Evolutionary conservation across 2,888 invertebrate species (phyloP).

Genomic region (Coecobrya sp.): DNA sequence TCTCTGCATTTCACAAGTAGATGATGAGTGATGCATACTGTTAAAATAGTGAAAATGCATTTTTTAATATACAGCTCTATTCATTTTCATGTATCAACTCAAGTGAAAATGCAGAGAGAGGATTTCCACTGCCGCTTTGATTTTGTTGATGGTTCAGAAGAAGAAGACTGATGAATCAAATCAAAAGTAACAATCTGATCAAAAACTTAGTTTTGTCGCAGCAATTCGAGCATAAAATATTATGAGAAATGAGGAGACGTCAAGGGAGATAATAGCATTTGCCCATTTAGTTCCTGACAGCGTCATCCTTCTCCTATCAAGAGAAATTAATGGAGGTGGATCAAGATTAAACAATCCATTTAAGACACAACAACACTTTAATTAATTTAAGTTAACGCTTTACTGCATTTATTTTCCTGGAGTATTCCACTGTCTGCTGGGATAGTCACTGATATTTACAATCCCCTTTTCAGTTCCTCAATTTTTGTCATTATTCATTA

Average conservation of each 20-base stretch:
- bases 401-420: background rate
- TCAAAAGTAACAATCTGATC: conserved; percentile 45
- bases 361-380: conserved; percentile 8
- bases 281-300: background rate
- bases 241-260: conserved; percentile 19
- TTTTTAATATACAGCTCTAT: conserved; percentile 3
- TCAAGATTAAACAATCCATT: conserved; percentile 30
- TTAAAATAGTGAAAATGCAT: conserved; percentile 13
- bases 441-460: background rate
- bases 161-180: background rate
- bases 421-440: background rate
- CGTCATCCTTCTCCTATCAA: background rate
- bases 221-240: conserved; percentile 11
- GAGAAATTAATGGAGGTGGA: conserved; percentile 36
- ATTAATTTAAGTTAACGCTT: conserved; percentile 27
- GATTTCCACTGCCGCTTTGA: conserved; percentile 16
- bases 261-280: conserved; percentile 5
- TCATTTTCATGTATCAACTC: conserved; percentile 28
- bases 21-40: background rate
- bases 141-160: background rate
- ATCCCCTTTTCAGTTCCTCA: background rate
- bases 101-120: conserved; percentile 22
- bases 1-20: background rate
- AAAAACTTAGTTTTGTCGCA: background rate
- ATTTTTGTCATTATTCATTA: background rate